Base-by-base conservation (phyloP, 1,140 invertebrate genomes). In the Harpegnathos saltator region DNA sequence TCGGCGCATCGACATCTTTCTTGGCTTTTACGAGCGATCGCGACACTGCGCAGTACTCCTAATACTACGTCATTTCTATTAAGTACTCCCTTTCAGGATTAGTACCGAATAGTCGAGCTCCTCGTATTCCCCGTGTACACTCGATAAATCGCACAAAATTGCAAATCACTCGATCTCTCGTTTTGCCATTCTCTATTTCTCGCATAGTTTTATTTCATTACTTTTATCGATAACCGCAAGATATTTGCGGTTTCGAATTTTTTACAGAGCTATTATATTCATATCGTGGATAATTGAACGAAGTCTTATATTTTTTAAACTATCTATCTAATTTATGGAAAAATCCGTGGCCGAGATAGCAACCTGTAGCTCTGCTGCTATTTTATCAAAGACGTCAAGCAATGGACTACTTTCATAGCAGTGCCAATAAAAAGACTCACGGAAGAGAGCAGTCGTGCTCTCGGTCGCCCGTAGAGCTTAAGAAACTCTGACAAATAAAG, bases 401-500 rank as follows among this genome's bases (percentile, higher is more conserved):
- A 56, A 78, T 59, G 48, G 33, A 80, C 65, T 33, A 80, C 75
- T 80, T 80, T 69, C 65, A 26, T 71, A 78, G 62, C 33, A 19
- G 52, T 56, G 22, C 22, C 52, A 48, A 24, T 54, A 58, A 80
- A 77, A 78, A 80, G 65, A 78, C 65, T 68, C 52, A 48, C 14
- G 75, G 33, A 59, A 38, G 26, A 80, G 26, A 80, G 52, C 33
- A 80, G 33, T 24, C 52, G 65, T 22, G n/a, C 69, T 71, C 65
- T 80, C 65, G 24, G 68, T 59, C 75, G 71, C 82, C 85, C 48
- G 71, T 75, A 66, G 85, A 80, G 84, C 59, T 85, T 75, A 83
- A 85, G 89, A 86, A 90, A 88, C 61, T 80, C 88, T 82, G 90
- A 89, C 87, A 91, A 92, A 92, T 92, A 85, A 89, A 89, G 88